Conservation (phyloP, 2,888 invertebrate species). For the Chorisops tibialis region DNA sequence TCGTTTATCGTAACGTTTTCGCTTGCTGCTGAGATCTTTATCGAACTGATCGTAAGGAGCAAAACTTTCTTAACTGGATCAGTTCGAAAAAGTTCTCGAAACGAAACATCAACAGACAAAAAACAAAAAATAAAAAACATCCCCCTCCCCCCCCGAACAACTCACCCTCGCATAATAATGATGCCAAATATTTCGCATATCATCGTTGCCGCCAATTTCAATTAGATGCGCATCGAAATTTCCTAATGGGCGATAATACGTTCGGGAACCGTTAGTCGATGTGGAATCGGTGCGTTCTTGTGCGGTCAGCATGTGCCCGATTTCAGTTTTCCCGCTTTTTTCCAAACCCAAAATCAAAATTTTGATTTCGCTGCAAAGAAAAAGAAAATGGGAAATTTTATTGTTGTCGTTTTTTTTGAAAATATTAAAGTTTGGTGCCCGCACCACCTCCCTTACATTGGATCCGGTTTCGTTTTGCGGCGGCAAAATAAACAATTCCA, state of each 20-base stretch:
- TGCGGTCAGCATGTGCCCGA: constrained; percentile 41
- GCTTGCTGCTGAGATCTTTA: too few relatives aligned
- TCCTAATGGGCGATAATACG: constrained; percentile 34
- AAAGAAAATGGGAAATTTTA: too few relatives aligned
- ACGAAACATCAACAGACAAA: too few relatives aligned
- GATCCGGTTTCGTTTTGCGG: too few relatives aligned
- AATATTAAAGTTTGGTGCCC: too few relatives aligned
- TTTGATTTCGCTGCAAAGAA: constrained; percentile 33
- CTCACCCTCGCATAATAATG: constrained; percentile 44
- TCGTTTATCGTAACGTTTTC: too few relatives aligned
- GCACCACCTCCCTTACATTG: too few relatives aligned
- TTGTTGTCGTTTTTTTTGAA: too few relatives aligned
- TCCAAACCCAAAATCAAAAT: constrained; percentile 44
- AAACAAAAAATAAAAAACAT: constrained; percentile 4
- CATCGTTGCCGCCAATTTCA: constrained; percentile 46
- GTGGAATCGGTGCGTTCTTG: constrained; percentile 38
- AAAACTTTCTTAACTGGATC: too few relatives aligned
- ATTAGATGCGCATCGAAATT: constrained; percentile 39
- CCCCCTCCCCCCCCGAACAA: constrained; percentile 3
- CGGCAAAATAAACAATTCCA: too few relatives aligned
- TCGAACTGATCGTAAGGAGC: too few relatives aligned
- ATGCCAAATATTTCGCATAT: constrained; percentile 48
- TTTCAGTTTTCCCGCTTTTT: constrained; percentile 47
- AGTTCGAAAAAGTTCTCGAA: too few relatives aligned
- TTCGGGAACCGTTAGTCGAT: constrained; percentile 47